A percentile compares a stretch with the other conserved stretches of the same genome.
phyloP scores from a whole-genome alignment of 53 echinoderm and acorn worm species.

The Stichopus horrens region DNA sequence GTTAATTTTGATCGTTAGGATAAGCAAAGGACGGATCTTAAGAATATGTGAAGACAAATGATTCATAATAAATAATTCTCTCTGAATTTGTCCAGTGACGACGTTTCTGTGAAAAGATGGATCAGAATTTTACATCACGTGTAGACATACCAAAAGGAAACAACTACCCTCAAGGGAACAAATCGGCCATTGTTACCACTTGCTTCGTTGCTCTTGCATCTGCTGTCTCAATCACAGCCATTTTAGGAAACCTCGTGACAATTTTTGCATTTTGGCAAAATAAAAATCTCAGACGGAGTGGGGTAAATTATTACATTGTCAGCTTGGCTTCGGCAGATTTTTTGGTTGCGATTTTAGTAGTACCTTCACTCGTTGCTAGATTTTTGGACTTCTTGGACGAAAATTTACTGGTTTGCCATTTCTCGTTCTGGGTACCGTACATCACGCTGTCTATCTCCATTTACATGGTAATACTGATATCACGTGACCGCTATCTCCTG shows the following conservation, averaged over 20 bases:
- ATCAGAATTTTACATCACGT: background rate
- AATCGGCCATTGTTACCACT: background rate
- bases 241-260: slow-evolving; percentile 4
- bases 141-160: background rate
- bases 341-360: background rate
- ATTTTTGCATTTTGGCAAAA: background rate
- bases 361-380: background rate
- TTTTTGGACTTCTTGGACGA: background rate
- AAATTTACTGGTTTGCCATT: background rate
- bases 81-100: too few relatives aligned
- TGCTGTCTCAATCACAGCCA: background rate
- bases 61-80: too few relatives aligned
- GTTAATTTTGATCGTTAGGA: too few relatives aligned
- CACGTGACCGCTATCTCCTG: slow-evolving; percentile 23
- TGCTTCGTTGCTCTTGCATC: background rate
- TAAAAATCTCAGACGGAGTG: background rate
- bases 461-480: background rate
- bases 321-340: slow-evolving; percentile 17
- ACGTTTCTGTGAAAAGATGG: too few relatives aligned
- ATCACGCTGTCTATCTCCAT: background rate
- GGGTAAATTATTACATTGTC: slow-evolving; percentile 13
- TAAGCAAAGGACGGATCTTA: too few relatives aligned
- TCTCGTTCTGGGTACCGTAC: background rate
- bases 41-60: too few relatives aligned
- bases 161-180: background rate